A percentile compares a stretch with the other conserved stretches of the same genome.
Conservation (phyloP, 92 coral and sea anemone species). For the Epizoanthus stellaris region DNA sequence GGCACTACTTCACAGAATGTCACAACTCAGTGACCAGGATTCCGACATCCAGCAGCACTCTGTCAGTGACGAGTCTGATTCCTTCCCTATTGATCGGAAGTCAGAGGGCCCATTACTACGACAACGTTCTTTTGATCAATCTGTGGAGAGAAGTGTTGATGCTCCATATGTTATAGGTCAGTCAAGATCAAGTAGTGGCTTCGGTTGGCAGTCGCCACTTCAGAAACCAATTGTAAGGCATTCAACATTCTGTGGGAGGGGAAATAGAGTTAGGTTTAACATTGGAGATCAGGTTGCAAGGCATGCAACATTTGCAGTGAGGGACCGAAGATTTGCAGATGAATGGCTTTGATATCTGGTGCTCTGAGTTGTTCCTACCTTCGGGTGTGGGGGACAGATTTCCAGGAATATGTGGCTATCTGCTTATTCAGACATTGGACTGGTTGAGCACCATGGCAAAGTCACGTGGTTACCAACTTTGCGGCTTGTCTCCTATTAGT, state of each 20-base stretch:
- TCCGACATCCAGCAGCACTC: conserved; percentile 53
- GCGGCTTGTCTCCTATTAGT: no score
- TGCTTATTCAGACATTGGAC: not conserved
- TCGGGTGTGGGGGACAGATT: not conserved
- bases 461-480: no score
- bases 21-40: conserved; percentile 23
- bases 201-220: not conserved
- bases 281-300: conserved; percentile 3
- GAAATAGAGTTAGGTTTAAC: not conserved
- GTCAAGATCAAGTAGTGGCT: conserved; percentile 37
- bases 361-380: no score
- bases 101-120: conserved; percentile 23
- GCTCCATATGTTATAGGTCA: conserved; percentile 93
- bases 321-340: not conserved
- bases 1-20: conserved; percentile 15
- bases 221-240: conserved; percentile 16
- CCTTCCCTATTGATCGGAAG: conserved; percentile 25
- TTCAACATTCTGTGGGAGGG: conserved; percentile 7
- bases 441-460: no score
- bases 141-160: conserved; percentile 69
- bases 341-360: not conserved
- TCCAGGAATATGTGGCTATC: not conserved
- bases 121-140: conserved; percentile 46
- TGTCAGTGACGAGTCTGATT: conserved; percentile 52
- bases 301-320: conserved; percentile 33